phyloP scores from a whole-genome alignment of 1,140 invertebrate genomes.

The Drosophila busckii region DNA sequence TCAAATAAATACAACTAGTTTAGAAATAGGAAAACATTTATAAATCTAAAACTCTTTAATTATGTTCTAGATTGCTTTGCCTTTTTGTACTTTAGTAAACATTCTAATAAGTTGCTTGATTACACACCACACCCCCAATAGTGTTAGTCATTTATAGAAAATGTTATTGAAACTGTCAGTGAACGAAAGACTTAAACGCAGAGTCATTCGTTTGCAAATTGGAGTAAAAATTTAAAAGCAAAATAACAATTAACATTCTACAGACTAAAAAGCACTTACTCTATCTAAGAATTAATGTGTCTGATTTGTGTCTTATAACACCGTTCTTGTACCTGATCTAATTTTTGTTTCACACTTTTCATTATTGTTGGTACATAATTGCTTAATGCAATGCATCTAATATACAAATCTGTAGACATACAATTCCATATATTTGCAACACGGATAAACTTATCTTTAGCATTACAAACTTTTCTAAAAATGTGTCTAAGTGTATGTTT shows the following conservation, averaged over 20 bases:
- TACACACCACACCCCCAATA: no score
- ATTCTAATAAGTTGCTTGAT: conserved; percentile 22
- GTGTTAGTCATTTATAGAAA: background rate
- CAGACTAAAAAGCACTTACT: conserved; percentile 5
- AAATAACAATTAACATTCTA: background rate
- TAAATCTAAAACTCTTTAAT: conserved; percentile 35
- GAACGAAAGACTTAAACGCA: conserved; percentile 16
- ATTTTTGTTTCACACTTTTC: conserved; percentile 25
- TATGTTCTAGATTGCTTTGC: conserved; percentile 67
- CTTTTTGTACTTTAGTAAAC: conserved; percentile 70
- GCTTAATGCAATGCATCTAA: conserved; percentile 28
- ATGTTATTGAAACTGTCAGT: background rate
- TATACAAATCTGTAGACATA: conserved; percentile 4
- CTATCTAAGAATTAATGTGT: background rate
- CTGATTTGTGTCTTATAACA: conserved; percentile 6
- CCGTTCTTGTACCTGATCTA: conserved; percentile 31
- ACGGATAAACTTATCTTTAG: no score
- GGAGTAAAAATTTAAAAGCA: background rate
- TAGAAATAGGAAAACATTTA: conserved; percentile 21
- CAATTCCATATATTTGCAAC: no score
- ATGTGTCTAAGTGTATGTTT: conserved; percentile 11
- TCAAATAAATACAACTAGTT: background rate
- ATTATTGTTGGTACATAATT: conserved; percentile 19
- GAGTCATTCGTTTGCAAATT: conserved; percentile 11
- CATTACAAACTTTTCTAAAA: no score